A percentile compares a stretch with the other conserved stretches of the same genome.
Evolutionary conservation across 2,113 vertebrate species (phyloP).

Genomic region (Nettapus auritus): DNA sequence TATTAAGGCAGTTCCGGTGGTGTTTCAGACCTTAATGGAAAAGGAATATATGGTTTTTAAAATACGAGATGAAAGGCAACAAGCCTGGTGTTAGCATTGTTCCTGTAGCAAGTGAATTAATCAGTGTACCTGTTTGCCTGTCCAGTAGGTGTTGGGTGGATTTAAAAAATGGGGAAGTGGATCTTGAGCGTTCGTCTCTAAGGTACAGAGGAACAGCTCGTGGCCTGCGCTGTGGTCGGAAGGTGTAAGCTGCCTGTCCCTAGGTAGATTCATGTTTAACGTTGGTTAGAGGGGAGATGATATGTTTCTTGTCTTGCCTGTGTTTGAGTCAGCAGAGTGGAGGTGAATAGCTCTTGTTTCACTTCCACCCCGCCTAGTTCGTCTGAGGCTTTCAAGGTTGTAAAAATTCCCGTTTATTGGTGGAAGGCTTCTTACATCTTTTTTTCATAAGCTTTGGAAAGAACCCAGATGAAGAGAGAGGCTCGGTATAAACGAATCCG

Average conservation of each 20-base stretch:
- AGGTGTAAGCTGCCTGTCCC: background rate
- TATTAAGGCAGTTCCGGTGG: background rate
- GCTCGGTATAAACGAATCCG: background rate
- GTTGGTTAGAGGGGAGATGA: background rate
- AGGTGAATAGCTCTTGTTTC: background rate
- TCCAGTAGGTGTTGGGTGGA: background rate
- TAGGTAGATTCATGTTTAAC: background rate
- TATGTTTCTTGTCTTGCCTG: background rate
- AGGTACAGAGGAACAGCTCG: background rate
- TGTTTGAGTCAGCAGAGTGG: background rate
- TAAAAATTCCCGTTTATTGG: background rate
- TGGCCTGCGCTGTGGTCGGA: background rate
- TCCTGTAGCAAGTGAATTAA: background rate
- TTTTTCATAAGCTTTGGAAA: background rate
- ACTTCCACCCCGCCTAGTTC: background rate
- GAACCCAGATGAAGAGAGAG: background rate
- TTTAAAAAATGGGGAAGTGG: background rate
- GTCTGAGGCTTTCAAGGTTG: background rate
- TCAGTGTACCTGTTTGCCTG: background rate
- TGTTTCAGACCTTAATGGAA: background rate
- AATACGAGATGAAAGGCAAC: background rate
- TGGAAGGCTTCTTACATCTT: background rate
- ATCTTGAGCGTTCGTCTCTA: background rate
- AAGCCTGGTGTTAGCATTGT: background rate
- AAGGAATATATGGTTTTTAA: background rate